phyloP scores from a whole-genome alignment of 1,140 invertebrate genomes.

The Drosophila ananassae region DNA sequence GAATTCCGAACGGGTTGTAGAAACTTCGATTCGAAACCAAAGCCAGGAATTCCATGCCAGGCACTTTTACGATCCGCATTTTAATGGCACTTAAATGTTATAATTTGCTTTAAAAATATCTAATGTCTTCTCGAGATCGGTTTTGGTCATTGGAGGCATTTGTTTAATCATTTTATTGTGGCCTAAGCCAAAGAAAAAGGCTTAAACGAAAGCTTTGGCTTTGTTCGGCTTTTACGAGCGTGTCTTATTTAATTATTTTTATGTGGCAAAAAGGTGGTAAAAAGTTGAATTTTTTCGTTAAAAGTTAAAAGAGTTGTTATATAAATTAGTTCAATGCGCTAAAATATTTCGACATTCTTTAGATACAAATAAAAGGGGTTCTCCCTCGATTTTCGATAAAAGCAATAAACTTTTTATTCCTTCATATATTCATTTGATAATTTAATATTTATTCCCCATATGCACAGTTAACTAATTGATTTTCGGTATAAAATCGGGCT shows the following conservation, averaged over 20 bases:
- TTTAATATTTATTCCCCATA: neutral
- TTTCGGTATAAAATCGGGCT: slow-evolving; percentile 7
- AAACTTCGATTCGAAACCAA: slow-evolving; percentile 20
- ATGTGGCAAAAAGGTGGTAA: slow-evolving; percentile 47
- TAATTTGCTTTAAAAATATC: slow-evolving; percentile 77
- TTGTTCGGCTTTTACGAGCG: slow-evolving; percentile 53
- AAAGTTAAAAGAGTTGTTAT: slow-evolving; percentile 45
- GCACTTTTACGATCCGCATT: slow-evolving; percentile 53
- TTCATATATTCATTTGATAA: too few species aligned
- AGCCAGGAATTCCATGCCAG: slow-evolving; percentile 19
- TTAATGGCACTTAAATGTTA: slow-evolving; percentile 67
- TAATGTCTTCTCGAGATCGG: slow-evolving; percentile 44
- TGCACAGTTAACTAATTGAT: slow-evolving; percentile 9
- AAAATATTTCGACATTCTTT: slow-evolving; percentile 7
- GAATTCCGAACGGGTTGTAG: slow-evolving; percentile 34
- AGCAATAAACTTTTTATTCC: neutral
- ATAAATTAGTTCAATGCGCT: slow-evolving; percentile 46
- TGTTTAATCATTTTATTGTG: slow-evolving; percentile 51
- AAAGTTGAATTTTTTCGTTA: slow-evolving; percentile 39
- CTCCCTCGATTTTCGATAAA: neutral
- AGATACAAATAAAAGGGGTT: neutral
- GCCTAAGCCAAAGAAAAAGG: slow-evolving; percentile 40
- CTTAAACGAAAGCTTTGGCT: slow-evolving; percentile 39
- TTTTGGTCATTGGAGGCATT: slow-evolving; percentile 28
- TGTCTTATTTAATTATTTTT: slow-evolving; percentile 75